Conservation (phyloP, 2,113 vertebrate species). For the Gallinago media region DNA sequence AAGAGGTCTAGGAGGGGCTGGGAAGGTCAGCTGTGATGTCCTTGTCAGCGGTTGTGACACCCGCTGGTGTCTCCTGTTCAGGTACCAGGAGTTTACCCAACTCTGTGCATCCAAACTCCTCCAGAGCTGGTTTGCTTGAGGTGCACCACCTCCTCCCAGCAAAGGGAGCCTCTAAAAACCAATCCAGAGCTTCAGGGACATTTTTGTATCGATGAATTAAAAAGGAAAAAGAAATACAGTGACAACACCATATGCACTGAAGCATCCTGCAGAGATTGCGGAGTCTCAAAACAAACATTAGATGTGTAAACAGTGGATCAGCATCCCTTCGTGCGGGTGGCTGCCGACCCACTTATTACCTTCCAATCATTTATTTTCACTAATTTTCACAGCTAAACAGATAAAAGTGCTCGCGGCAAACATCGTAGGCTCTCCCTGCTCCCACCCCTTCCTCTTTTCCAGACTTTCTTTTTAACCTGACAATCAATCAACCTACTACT, state of each 20-base stretch:
- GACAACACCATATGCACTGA: conserved; percentile 31
- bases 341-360: conserved; percentile 5
- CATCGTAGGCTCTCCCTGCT: neutral
- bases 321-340: neutral
- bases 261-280: neutral
- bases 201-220: neutral
- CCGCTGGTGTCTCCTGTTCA: neutral
- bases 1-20: neutral
- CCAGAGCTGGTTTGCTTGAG: neutral
- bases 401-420: neutral
- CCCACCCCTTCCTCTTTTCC: neutral
- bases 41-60: neutral
- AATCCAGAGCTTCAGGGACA: neutral
- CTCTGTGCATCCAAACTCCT: neutral
- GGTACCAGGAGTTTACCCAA: neutral
- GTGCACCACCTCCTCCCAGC: neutral
- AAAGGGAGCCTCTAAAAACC: neutral
- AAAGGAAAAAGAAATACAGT: neutral
- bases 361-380: conserved; percentile 29
- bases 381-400: conserved; percentile 26
- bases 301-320: conserved; percentile 27
- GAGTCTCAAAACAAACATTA: conserved; percentile 58
- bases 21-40: neutral
- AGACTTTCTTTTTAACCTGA: neutral
- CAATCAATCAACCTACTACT: neutral